Conservation (phyloP, 2,113 vertebrate species). For the Natator depressus region DNA sequence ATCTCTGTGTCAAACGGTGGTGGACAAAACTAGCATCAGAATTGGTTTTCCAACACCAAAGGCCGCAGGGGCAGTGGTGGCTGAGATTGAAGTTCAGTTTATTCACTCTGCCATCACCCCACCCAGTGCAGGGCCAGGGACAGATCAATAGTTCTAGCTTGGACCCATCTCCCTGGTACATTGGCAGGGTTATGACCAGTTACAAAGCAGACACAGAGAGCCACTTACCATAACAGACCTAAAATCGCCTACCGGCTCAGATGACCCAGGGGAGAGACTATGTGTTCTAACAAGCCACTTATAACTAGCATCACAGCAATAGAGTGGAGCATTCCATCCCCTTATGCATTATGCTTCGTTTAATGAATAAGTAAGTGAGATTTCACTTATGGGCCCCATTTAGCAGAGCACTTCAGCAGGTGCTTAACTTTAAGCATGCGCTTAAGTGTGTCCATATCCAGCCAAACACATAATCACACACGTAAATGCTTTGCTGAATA, state of each 20-base stretch:
- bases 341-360: not conserved
- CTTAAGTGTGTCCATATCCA: not conserved
- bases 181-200: not conserved
- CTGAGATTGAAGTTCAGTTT: not conserved
- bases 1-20: not conserved
- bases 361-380: rapidly evolving
- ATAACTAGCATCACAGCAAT: not conserved
- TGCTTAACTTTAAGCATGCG: not conserved
- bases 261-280: not conserved
- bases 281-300: not conserved
- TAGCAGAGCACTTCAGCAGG: not conserved
- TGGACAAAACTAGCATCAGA: not conserved
- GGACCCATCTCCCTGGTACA: not conserved
- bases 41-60: not conserved
- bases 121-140: not conserved
- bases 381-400: rapidly evolving
- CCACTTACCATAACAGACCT: not conserved
- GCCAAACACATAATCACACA: not conserved
- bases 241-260: not conserved
- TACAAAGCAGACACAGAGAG: not conserved
- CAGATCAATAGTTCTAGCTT: not conserved
- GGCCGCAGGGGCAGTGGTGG: not conserved
- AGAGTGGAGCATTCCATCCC: not conserved
- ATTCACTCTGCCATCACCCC: not conserved
- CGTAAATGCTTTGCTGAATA: not conserved